Conservation (phyloP, 2,113 vertebrate genomes). For the Neofelis nebulosa region DNA sequence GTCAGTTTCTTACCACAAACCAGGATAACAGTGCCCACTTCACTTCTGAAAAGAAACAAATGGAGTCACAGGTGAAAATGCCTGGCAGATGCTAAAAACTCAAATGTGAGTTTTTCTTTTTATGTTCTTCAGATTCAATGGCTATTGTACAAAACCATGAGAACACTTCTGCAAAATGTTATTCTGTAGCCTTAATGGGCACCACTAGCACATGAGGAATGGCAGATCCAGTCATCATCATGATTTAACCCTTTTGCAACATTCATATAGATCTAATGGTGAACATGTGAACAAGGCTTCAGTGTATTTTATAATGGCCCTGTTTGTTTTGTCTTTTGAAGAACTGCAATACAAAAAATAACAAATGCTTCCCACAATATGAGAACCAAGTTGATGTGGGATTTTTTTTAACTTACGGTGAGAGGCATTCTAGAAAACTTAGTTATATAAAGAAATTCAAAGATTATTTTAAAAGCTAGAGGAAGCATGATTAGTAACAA, state of each 20-base stretch:
- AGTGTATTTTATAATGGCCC: neutral
- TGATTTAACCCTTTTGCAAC: neutral
- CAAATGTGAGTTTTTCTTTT: neutral
- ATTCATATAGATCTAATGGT: neutral
- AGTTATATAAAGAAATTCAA: slow-evolving; percentile 27
- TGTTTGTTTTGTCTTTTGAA: neutral
- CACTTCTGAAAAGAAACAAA: neutral
- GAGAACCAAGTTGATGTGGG: neutral
- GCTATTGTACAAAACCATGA: neutral
- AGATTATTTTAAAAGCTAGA: slow-evolving; percentile 20
- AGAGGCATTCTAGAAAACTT: slow-evolving; percentile 5
- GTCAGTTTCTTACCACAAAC: neutral
- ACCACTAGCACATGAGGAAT: neutral
- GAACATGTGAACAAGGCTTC: neutral
- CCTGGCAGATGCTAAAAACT: neutral
- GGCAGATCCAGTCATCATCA: no score
- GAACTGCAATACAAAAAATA: neutral
- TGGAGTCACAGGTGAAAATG: neutral
- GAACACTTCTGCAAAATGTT: neutral
- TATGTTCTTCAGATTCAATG: neutral
- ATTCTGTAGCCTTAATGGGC: neutral
- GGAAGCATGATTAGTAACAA: slow-evolving; percentile 46
- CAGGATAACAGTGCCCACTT: neutral
- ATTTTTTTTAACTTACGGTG: neutral
- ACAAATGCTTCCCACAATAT: neutral